phyloP scores from a whole-genome alignment of 2,113 vertebrate genomes.

The Saccopteryx bilineata region DNA sequence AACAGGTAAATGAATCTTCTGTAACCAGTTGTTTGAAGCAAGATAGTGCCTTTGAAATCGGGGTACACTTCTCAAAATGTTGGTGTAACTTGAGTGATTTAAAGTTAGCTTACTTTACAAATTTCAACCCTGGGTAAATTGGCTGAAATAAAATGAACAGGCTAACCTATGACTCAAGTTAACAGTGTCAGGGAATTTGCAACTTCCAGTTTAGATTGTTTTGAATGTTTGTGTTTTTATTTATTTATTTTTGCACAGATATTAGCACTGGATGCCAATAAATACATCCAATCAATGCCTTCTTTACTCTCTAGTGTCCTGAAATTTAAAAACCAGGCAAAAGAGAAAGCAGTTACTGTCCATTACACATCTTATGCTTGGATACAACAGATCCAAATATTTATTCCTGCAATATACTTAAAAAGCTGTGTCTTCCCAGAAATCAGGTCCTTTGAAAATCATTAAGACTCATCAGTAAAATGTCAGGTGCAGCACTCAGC shows the following conservation, averaged over 20 bases:
- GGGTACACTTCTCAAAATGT: not conserved
- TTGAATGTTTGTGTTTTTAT: not conserved
- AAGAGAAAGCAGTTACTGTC: not conserved
- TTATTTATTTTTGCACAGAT: not conserved
- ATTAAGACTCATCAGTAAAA: not conserved
- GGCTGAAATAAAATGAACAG: not conserved
- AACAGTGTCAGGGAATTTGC: not conserved
- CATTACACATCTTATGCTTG: not conserved
- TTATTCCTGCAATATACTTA: not conserved
- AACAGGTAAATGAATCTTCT: not conserved
- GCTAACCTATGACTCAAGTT: not conserved
- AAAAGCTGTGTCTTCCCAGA: not conserved
- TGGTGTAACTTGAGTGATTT: not conserved
- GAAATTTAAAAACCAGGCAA: slow-evolving; percentile 16
- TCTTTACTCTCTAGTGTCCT: not conserved
- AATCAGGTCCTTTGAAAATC: not conserved
- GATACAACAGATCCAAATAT: not conserved
- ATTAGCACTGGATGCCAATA: not conserved
- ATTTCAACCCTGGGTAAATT: not conserved
- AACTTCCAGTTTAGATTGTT: not conserved
- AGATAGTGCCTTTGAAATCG: not conserved
- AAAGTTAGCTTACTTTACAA: not conserved
- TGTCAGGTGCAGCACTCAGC: rapidly evolving
- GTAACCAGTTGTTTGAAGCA: not conserved
- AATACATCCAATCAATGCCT: not conserved